Percentiles rank a stretch among this genome's conserved stretches.
Conservation (phyloP, 2,113 vertebrate genomes). For the Pseudolaguvia tuberculata region DNA sequence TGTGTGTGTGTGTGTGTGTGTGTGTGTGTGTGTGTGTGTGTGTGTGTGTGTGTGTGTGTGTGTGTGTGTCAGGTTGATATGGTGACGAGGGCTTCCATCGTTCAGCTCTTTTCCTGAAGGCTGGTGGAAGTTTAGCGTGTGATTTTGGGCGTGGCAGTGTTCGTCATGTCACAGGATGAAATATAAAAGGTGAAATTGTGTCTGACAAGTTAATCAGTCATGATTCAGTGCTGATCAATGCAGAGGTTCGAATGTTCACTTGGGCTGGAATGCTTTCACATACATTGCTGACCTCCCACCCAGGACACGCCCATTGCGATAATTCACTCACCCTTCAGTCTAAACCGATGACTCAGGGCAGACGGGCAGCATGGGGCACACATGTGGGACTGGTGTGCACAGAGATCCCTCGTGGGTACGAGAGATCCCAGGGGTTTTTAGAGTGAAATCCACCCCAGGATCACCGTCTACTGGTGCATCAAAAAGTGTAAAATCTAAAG, state of each 20-base stretch:
- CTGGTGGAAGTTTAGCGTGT: background rate
- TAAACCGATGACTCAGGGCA: conserved; percentile 60
- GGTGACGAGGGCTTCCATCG: background rate
- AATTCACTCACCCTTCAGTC: conserved; percentile 57
- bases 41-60: no score
- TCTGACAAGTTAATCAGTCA: conserved; percentile 46
- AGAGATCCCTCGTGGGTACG: background rate
- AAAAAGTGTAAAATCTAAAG: conserved; percentile 42
- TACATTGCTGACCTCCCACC: no score
- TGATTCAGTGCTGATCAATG: conserved; percentile 49
- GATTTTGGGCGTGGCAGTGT: conserved; percentile 33
- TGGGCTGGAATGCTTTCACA: no score
- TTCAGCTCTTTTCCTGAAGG: no score
- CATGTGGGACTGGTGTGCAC: conserved; percentile 38
- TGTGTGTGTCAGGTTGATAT: background rate
- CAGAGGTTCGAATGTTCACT: conserved; percentile 45
- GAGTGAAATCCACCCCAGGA: conserved; percentile 39
- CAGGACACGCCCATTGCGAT: no score
- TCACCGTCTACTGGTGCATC: conserved; percentile 41
- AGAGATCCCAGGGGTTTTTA: conserved; percentile 6
- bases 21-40: no score
- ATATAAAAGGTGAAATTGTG: conserved; percentile 46
- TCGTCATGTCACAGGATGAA: conserved; percentile 32
- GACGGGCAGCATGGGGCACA: conserved; percentile 50
- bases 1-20: no score